phyloP scores from a whole-genome alignment of 2,113 vertebrate species.

The Callionymus lyra region DNA sequence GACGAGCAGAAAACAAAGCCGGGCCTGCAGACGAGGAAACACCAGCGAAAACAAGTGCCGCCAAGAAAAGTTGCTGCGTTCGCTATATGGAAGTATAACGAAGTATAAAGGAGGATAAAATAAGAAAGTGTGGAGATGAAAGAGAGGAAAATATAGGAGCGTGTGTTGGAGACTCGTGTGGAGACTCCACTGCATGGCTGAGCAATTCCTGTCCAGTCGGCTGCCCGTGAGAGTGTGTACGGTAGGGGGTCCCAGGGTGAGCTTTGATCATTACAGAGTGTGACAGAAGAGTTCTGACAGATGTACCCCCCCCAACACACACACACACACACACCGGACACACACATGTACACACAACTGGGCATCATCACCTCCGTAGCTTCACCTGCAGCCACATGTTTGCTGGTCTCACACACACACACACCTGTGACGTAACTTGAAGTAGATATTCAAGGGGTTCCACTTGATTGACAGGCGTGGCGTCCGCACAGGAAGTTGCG shows the following conservation, averaged over 20 bases:
- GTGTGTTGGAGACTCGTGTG: slow-evolving; percentile 32
- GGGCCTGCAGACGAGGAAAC: too few species aligned
- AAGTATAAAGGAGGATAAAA: slow-evolving; percentile 10
- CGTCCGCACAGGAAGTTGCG: too few species aligned
- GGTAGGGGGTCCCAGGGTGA: slow-evolving; percentile 61
- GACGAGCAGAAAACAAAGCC: too few species aligned
- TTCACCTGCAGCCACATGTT: slow-evolving; percentile 19
- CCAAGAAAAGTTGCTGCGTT: too few species aligned
- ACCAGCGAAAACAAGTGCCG: too few species aligned
- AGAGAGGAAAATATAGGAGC: slow-evolving; percentile 21
- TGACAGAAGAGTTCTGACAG: slow-evolving; percentile 69
- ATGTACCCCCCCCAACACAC: slow-evolving; percentile 27
- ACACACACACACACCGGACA: slow-evolving; percentile 21
- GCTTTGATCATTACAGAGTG: slow-evolving; percentile 71
- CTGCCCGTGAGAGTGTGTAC: slow-evolving; percentile 54
- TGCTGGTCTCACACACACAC: slow-evolving; percentile 12
- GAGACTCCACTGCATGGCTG: slow-evolving; percentile 56
- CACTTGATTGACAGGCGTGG: too few species aligned
- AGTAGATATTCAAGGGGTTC: too few species aligned
- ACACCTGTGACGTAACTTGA: too few species aligned
- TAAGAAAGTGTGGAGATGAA: slow-evolving; percentile 16
- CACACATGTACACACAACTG: slow-evolving; percentile 16
- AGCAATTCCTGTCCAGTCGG: slow-evolving; percentile 63
- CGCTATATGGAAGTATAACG: slow-evolving; percentile 1
- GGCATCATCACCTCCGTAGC: slow-evolving; percentile 31